phyloP scores from a whole-genome alignment of 2,888 invertebrate species.

The Agrochola lychnidis region DNA sequence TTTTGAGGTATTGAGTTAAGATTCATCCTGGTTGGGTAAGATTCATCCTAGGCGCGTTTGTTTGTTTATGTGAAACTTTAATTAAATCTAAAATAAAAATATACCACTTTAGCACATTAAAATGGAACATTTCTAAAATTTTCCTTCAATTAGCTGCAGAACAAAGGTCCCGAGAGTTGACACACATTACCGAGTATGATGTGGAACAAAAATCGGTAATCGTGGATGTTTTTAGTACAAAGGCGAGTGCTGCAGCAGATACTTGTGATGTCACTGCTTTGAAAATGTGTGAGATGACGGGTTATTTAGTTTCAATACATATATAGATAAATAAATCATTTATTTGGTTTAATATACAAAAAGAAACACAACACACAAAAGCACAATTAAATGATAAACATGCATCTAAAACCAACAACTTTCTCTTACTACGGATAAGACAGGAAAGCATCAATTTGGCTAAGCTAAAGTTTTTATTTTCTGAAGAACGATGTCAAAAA shows the following conservation, averaged over 20 bases:
- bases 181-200: neutral
- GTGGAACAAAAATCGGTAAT: neutral
- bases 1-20: neutral
- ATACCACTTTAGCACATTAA: neutral
- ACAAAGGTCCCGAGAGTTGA: neutral
- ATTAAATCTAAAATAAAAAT: neutral
- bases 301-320: neutral
- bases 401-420: neutral
- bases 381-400: no score
- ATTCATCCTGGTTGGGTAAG: no score
- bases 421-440: no score
- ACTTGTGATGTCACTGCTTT: neutral
- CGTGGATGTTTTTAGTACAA: neutral
- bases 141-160: neutral
- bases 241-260: neutral
- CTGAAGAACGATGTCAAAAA: neutral
- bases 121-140: neutral
- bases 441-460: no score
- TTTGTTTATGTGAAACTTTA: neutral
- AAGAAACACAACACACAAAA: no score
- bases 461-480: no score
- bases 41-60: neutral
- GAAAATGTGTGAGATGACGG: neutral
- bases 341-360: no score
- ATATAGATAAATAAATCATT: no score